Evolutionary conservation across 1,140 invertebrate genomes (phyloP).

Genomic region (Ceratina japonica): DNA sequence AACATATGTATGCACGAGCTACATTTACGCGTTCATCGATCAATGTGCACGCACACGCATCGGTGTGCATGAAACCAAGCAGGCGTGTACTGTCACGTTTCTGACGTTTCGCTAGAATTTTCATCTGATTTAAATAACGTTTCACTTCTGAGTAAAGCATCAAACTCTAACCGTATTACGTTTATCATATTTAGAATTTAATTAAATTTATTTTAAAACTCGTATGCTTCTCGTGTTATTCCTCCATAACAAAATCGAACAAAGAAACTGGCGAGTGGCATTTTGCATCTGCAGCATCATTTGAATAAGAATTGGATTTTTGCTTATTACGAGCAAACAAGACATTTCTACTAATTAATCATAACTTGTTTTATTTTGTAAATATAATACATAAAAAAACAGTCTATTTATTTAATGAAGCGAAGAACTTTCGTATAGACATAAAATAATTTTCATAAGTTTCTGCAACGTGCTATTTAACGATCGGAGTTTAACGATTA

Average conservation of each 20-base stretch:
- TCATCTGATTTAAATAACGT: neutral
- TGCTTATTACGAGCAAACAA: constrained; percentile 5
- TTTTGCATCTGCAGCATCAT: neutral
- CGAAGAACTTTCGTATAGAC: neutral
- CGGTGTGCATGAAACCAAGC: constrained; percentile 46
- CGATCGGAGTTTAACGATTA: constrained; percentile 24
- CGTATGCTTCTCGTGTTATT: neutral
- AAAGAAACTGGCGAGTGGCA: neutral
- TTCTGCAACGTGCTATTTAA: constrained; percentile 2
- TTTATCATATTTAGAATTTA: neutral
- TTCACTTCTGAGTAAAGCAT: neutral
- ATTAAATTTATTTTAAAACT: neutral
- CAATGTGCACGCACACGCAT: constrained; percentile 48
- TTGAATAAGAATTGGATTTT: constrained; percentile 22
- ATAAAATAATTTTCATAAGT: neutral
- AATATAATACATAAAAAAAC: no score
- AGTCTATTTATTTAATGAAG: no score
- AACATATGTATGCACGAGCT: constrained; percentile 32
- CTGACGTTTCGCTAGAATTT: constrained; percentile 37
- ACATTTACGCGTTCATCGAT: constrained; percentile 37
- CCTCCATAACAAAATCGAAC: neutral
- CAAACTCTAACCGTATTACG: no score
- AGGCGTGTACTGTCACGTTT: constrained; percentile 39
- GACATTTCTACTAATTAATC: neutral
- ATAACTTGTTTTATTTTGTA: neutral